A percentile compares a stretch with the other conserved stretches of the same genome.
phyloP scores from a whole-genome alignment of 2,888 invertebrate species.

The Onthophagus sagittarius region DNA sequence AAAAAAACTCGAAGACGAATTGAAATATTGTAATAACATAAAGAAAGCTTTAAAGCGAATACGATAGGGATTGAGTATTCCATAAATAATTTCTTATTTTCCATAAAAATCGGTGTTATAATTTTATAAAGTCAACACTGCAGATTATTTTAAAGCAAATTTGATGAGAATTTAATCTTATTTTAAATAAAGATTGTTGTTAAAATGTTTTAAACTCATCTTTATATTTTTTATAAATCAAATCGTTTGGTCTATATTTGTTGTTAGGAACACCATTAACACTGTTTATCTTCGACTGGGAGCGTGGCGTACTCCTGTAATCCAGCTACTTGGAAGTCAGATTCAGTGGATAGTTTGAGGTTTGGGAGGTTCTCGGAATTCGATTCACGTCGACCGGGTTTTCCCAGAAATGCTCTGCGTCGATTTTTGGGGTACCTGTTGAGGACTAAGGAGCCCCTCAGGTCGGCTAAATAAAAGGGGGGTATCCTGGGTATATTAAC shows the following conservation, averaged over 20 bases:
- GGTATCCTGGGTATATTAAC: constrained; percentile 97
- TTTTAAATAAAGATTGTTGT: too few relatives aligned
- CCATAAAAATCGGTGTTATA: too few relatives aligned
- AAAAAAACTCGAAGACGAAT: too few relatives aligned
- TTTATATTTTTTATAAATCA: too few relatives aligned
- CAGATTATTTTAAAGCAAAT: too few relatives aligned
- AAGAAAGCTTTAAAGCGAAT: too few relatives aligned
- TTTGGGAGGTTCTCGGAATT: constrained; percentile 69
- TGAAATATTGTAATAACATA: too few relatives aligned
- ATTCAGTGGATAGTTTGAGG: constrained; percentile 89
- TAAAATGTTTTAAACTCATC: too few relatives aligned
- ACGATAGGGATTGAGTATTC: too few relatives aligned
- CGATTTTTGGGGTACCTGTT: constrained; percentile 89
- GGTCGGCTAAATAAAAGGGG: constrained; percentile 97
- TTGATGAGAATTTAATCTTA: too few relatives aligned
- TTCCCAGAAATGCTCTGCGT: constrained; percentile 96
- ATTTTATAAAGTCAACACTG: too few relatives aligned
- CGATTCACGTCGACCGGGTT: constrained; percentile 81
- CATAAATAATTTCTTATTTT: too few relatives aligned
- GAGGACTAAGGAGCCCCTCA: constrained; percentile 80
- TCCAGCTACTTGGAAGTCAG: constrained; percentile 92
- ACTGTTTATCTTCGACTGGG: constrained; percentile 61
- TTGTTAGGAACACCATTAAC: background rate
- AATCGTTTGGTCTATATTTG: background rate
- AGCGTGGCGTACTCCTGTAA: constrained; percentile 98